These are phyloP conservation scores for Ptilorrhoa leucosticta DNA, from an alignment of 2,113 vertebrate genomes.

Conservation along the genomic window DNA sequence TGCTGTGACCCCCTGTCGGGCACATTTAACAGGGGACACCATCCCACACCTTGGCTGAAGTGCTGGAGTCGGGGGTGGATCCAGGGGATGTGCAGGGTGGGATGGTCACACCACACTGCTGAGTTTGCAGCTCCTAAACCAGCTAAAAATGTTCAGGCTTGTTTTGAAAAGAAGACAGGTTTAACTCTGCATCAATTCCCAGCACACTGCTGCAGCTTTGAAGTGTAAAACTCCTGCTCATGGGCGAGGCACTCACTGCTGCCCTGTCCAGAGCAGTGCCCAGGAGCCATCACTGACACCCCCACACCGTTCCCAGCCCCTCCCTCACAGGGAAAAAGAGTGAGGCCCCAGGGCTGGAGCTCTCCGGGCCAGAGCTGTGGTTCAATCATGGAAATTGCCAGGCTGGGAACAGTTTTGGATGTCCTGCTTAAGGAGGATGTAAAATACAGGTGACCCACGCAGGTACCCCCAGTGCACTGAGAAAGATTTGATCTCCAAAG, in stretches of 20 bases:
- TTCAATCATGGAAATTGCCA: neutral
- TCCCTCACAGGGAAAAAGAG: neutral
- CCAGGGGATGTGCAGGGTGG: fast-evolving
- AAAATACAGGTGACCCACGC: fast-evolving
- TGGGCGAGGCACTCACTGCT: neutral
- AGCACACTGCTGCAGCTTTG: fast-evolving
- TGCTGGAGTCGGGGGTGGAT: fast-evolving
- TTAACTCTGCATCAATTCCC: neutral
- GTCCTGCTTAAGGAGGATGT: neutral
- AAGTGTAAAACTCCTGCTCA: neutral
- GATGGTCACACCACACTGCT: neutral
- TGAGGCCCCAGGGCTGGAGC: neutral
- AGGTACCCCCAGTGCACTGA: fast-evolving
- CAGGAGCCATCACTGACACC: neutral
- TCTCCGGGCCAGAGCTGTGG: fast-evolving
- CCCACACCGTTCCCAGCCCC: neutral
- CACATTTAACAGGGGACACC: fast-evolving
- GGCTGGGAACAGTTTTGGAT: neutral
- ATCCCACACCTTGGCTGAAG: fast-evolving
- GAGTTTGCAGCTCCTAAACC: neutral
- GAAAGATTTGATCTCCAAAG: neutral
- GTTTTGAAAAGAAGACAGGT: neutral
- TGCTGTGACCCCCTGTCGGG: fast-evolving
- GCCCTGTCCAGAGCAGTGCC: neutral
- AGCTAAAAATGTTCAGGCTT: neutral